Evolutionary conservation across 2,888 invertebrate genomes (phyloP).

Genomic region (Drosophila subquinaria): DNA sequence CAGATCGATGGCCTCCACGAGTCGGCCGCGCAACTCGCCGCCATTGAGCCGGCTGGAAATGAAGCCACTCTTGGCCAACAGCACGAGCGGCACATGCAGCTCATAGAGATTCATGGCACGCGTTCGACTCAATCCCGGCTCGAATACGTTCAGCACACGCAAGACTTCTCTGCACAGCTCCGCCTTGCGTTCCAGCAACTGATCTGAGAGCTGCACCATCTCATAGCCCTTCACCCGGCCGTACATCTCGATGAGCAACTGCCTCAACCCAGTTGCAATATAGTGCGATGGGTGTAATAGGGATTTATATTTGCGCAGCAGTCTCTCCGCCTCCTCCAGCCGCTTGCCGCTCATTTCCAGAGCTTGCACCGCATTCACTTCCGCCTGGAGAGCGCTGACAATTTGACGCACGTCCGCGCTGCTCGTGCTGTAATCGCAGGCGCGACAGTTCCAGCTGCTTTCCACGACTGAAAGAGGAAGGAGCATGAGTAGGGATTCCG

Average conservation of each 20-base stretch:
- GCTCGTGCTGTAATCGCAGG: constrained; percentile 89
- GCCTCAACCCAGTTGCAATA: constrained; percentile 89
- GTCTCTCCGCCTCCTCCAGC: constrained; percentile 89
- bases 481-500: neutral
- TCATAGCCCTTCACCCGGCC: constrained; percentile 91
- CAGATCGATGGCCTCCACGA: constrained; percentile 88
- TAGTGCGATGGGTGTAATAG: constrained; percentile 92
- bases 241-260: constrained; percentile 91
- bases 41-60: constrained; percentile 87
- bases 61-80: constrained; percentile 89
- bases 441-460: constrained; percentile 83
- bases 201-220: constrained; percentile 90
- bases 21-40: constrained; percentile 87
- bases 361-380: constrained; percentile 89
- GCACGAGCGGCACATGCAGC: constrained; percentile 91
- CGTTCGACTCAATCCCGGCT: constrained; percentile 92
- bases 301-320: constrained; percentile 88
- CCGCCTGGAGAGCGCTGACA: constrained; percentile 88
- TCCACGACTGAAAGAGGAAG: constrained; percentile 55
- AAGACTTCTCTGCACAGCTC: constrained; percentile 90
- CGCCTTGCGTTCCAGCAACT: constrained; percentile 91
- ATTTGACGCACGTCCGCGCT: constrained; percentile 88
- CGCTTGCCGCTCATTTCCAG: constrained; percentile 87
- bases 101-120: constrained; percentile 93
- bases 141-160: constrained; percentile 89